phyloP scores from a whole-genome alignment of 2,888 invertebrate genomes.

The Sericinus montela region DNA sequence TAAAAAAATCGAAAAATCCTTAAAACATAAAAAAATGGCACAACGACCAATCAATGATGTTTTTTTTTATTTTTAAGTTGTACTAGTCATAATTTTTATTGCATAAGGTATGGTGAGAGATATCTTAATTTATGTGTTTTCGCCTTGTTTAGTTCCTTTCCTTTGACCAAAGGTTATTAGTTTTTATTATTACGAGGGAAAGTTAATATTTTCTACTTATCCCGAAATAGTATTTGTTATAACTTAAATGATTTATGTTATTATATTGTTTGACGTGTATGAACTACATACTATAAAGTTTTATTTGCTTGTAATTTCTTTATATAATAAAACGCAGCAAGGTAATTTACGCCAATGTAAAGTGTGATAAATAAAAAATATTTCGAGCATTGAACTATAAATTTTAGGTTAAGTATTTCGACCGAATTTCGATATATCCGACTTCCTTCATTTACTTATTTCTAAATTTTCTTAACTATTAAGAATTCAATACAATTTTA shows the following conservation, averaged over 20 bases:
- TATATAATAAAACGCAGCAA: too few species aligned
- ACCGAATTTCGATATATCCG: slow-evolving; percentile 63
- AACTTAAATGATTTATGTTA: neutral
- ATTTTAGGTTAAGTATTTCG: slow-evolving; percentile 37
- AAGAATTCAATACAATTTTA: neutral
- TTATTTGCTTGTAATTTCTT: slow-evolving; percentile 7
- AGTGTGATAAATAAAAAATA: slow-evolving; percentile 28
- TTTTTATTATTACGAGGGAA: neutral
- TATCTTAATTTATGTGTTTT: slow-evolving; percentile 20
- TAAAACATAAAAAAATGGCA: slow-evolving; percentile 73
- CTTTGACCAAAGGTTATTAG: slow-evolving; percentile 21
- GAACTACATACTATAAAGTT: slow-evolving; percentile 24
- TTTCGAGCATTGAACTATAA: slow-evolving; percentile 57
- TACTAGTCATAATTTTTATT: slow-evolving; percentile 50
- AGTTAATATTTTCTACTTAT: neutral
- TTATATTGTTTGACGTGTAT: neutral
- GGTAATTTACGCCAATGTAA: too few species aligned
- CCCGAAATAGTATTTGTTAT: slow-evolving; percentile 12
- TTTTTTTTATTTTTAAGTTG: slow-evolving; percentile 60
- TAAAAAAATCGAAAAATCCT: slow-evolving; percentile 67
- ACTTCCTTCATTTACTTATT: slow-evolving; percentile 53
- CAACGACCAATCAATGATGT: slow-evolving; percentile 74
- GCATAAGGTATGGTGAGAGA: slow-evolving; percentile 5
- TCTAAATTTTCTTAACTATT: too few species aligned
- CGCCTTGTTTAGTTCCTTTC: slow-evolving; percentile 22